phyloP scores from a whole-genome alignment of 2,888 invertebrate species.

The Apamea monoglypha region DNA sequence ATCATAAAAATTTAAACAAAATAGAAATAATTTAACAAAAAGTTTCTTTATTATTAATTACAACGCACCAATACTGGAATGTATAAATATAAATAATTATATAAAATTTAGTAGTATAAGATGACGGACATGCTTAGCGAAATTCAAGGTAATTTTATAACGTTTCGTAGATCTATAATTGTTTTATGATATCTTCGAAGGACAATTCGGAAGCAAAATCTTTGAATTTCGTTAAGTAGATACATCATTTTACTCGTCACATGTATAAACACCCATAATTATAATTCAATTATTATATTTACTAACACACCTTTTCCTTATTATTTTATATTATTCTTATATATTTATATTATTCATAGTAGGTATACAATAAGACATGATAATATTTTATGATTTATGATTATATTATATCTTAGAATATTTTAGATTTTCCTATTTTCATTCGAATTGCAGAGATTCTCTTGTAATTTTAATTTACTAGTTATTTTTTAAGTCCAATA shows the following conservation, averaged over 20 bases:
- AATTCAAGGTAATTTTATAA: background rate
- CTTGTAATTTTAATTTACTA: background rate
- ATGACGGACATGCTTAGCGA: background rate
- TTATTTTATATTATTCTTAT: background rate
- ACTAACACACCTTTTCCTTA: slow-evolving; percentile 2
- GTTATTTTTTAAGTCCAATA: background rate
- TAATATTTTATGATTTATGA: too few species aligned
- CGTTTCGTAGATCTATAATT: too few species aligned
- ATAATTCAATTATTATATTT: background rate
- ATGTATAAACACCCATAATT: background rate
- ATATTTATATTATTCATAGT: background rate
- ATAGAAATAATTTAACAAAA: slow-evolving; percentile 20
- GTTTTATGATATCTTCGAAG: background rate
- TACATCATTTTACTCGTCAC: background rate
- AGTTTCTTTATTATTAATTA: slow-evolving; percentile 50
- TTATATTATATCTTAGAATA: background rate
- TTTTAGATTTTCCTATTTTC: background rate
- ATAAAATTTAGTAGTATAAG: background rate
- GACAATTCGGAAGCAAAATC: background rate
- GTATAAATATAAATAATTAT: slow-evolving; percentile 22
- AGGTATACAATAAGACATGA: background rate
- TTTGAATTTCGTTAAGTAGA: background rate
- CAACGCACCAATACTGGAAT: slow-evolving; percentile 45
- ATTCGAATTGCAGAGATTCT: slow-evolving; percentile 9
- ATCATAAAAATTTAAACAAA: background rate